These are phyloP conservation scores for Formica exsecta DNA, from an alignment of 1,140 invertebrate species.

Conservation along the genomic window DNA sequence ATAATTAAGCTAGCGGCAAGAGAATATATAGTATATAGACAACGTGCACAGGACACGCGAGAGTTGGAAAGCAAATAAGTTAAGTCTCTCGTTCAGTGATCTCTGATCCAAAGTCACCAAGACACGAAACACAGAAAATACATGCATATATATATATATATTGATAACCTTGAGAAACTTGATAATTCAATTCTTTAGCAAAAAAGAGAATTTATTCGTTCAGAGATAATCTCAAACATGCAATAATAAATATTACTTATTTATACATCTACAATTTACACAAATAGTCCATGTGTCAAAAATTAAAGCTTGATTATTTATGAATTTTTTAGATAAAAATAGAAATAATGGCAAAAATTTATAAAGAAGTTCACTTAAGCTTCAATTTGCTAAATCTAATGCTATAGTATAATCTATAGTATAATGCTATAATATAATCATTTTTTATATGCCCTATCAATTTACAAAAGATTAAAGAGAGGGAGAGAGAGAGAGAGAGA, in stretches of 20 bases:
- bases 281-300: too few relatives aligned
- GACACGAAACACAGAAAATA: conserved; percentile 33
- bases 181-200: neutral
- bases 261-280: neutral
- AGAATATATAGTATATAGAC: conserved; percentile 57
- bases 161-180: conserved; percentile 18
- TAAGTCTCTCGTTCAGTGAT: conserved; percentile 12
- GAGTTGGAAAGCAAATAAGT: conserved; percentile 31
- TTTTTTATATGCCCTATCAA: neutral
- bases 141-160: neutral
- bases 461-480: neutral
- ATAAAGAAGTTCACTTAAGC: neutral
- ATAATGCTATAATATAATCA: neutral
- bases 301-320: neutral
- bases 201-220: neutral
- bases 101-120: conserved; percentile 24
- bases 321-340: too few relatives aligned
- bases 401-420: too few relatives aligned
- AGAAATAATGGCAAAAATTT: too few relatives aligned
- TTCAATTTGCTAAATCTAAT: neutral
- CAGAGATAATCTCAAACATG: too few relatives aligned
- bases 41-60: conserved; percentile 62
- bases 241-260: conserved; percentile 3
- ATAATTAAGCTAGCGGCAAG: conserved; percentile 71
- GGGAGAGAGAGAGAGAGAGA: neutral